phyloP scores from a whole-genome alignment of 2,888 invertebrate genomes.

The Periphyllus acericola region DNA sequence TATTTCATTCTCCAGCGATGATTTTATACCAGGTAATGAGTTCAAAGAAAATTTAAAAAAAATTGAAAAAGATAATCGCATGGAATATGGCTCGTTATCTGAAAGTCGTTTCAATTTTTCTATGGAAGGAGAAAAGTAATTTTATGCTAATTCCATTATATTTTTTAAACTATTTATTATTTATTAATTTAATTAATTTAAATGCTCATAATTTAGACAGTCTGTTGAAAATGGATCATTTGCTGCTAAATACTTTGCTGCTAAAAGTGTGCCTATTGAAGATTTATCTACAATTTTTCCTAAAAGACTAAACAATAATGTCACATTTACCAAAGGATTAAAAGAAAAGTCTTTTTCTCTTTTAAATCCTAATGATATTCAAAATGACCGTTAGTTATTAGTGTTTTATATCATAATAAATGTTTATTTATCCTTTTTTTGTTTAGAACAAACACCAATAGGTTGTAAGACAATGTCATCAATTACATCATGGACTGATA shows the following conservation, averaged over 20 bases:
- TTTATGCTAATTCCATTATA: background rate
- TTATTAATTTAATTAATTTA: background rate
- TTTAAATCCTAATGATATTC: background rate
- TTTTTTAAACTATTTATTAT: background rate
- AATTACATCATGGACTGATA: slow-evolving; percentile 59
- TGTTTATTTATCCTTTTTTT: background rate
- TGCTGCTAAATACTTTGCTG: slow-evolving; percentile 53
- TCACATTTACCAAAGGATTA: slow-evolving; percentile 30
- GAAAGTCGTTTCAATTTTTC: slow-evolving; percentile 58
- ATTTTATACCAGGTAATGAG: slow-evolving; percentile 52
- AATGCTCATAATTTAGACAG: slow-evolving; percentile 32
- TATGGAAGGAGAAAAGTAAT: slow-evolving; percentile 56
- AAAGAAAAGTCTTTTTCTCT: slow-evolving; percentile 6
- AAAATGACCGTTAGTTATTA: background rate
- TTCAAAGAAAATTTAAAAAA: slow-evolving; percentile 55
- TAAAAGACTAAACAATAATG: slow-evolving; percentile 21
- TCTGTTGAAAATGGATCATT: slow-evolving; percentile 42
- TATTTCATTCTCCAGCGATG: slow-evolving; percentile 28
- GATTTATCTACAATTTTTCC: slow-evolving; percentile 49
- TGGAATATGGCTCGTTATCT: slow-evolving; percentile 53
- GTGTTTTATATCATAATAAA: background rate
- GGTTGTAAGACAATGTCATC: slow-evolving; percentile 52
- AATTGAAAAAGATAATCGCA: slow-evolving; percentile 52
- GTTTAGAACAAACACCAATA: background rate
- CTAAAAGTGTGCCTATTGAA: slow-evolving; percentile 56